Evolutionary conservation across 2,113 vertebrate species (phyloP), one percentile per base, ranked within the genome.

Genomic region (Pithys albifrons): DNA sequence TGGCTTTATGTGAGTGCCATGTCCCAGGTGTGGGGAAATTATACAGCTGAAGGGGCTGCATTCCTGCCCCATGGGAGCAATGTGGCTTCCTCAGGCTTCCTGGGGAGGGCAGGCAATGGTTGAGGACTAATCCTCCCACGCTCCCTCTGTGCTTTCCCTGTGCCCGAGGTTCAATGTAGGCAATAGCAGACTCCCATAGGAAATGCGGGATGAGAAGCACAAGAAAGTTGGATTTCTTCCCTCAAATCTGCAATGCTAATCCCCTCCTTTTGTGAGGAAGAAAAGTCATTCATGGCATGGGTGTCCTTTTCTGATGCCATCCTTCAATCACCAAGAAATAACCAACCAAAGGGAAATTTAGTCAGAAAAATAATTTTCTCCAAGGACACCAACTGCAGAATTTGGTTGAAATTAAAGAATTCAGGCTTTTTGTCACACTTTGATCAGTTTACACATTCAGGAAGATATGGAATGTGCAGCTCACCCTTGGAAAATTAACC

Each of bases 1-100:
- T 39, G 99, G 99, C 51, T 99, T 99, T 95, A 99, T 99, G 99
- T 99, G 96, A 99, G 99, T 98, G 79, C 46, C 12, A 1, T 9
- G 37, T 45, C 37, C 4, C 20, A 39, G 6, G 5, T 7, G 5
- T 61, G 69, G 19, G 25, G 31, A 43, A 86, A 73, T 52, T 2
- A 45, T 12, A n/a, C 9, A 73, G 19, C 67, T 76, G 57, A 54
- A 86, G 1, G 6, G 29, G 17, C n/a, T 69, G 31, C 0, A 1
- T 37, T 27, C 7, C 2, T 61, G 18, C 1, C 9, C 24, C 3
- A 2, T 0, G 1, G n/a, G 10, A 86, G 18, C 14, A 83, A 37
- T 0, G 0, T 41, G 55, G 28, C 37, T 55, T 9, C 23, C n/a
- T 33, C 12, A 5, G 67, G 49, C 54, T 86, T 80, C 23, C 62